Percentiles rank a stretch among this genome's conserved stretches.
phyloP scores from a whole-genome alignment of 2,797 vertebrate genomes.

The Sylvilagus floridanus region DNA sequence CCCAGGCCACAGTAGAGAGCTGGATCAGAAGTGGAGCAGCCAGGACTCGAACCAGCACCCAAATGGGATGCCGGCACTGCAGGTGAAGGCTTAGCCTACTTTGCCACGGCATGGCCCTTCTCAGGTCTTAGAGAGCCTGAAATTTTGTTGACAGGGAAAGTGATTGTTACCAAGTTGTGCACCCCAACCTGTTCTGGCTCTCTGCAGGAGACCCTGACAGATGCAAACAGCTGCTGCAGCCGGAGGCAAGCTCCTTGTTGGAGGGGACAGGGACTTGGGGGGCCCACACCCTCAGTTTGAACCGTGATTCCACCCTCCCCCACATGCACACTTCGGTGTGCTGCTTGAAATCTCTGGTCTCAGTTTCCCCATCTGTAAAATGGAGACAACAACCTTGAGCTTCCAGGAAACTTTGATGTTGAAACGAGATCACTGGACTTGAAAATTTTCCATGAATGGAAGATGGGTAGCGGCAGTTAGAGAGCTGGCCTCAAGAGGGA shows the following conservation, averaged over 20 bases:
- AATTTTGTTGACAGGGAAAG: constrained; percentile 26
- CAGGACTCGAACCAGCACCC: too few relatives aligned
- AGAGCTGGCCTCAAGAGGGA: not conserved
- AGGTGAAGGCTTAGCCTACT: too few relatives aligned
- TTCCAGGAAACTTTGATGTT: not conserved
- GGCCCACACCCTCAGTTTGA: not conserved
- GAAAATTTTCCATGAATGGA: not conserved
- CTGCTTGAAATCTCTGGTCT: not conserved
- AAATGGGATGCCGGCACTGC: too few relatives aligned
- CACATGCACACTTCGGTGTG: not conserved
- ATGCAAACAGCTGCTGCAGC: not conserved
- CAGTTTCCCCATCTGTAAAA: not conserved
- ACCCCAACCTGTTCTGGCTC: constrained; percentile 17
- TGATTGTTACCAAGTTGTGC: not conserved
- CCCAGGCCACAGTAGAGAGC: too few relatives aligned
- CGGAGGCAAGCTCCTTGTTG: not conserved
- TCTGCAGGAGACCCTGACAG: not conserved
- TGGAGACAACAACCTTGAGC: not conserved
- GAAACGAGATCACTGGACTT: not conserved
- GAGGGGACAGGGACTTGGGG: not conserved
- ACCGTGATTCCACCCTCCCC: not conserved
- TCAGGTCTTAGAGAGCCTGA: constrained; percentile 1
- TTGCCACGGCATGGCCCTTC: too few relatives aligned
- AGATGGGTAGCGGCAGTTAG: too few relatives aligned
- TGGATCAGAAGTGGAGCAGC: too few relatives aligned